These are phyloP conservation scores for Hirtodrosophila alboralis DNA, from an alignment of 2,888 invertebrate species.

Conservation along the genomic window DNA sequence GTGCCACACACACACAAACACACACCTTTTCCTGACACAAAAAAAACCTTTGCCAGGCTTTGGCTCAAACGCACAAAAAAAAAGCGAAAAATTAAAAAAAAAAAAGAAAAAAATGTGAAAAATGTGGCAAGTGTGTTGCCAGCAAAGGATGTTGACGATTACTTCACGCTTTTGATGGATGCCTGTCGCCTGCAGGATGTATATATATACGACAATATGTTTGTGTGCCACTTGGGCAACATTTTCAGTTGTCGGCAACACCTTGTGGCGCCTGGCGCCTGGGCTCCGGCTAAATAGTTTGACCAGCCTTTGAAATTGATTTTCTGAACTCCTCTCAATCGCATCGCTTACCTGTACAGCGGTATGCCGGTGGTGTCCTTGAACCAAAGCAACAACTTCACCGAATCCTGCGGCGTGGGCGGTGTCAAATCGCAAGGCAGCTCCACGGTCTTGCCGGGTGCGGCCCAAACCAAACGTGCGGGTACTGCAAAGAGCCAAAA, in stretches of 20 bases:
- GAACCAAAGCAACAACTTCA: conserved; percentile 95
- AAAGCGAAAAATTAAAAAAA: conserved; percentile 23
- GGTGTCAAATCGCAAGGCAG: conserved; percentile 93
- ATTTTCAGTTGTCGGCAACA: conserved; percentile 48
- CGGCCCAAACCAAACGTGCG: conserved; percentile 89
- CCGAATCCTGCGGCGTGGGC: conserved; percentile 88
- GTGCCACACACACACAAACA: conserved; percentile 34
- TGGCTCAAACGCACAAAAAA: conserved; percentile 47
- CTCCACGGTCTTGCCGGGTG: conserved; percentile 89
- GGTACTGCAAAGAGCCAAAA: conserved; percentile 86
- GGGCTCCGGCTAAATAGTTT: conserved; percentile 47
- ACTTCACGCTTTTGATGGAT: conserved; percentile 76
- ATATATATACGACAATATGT: conserved; percentile 22
- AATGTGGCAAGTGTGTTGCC: conserved; percentile 57
- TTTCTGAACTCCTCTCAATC: conserved; percentile 18
- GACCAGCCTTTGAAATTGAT: conserved; percentile 47
- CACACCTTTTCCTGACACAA: conserved; percentile 36
- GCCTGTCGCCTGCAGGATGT: conserved; percentile 49
- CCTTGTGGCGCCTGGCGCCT: conserved; percentile 14
- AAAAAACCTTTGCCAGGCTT: conserved; percentile 46
- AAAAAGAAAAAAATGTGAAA: conserved; percentile 35
- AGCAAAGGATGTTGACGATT: conserved; percentile 77
- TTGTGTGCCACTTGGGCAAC: conserved; percentile 47
- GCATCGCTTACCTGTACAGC: conserved; percentile 90
- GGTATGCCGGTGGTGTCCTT: conserved; percentile 93